phyloP scores from a whole-genome alignment of 2,888 invertebrate genomes.

The Lasioglossum villosulum region DNA sequence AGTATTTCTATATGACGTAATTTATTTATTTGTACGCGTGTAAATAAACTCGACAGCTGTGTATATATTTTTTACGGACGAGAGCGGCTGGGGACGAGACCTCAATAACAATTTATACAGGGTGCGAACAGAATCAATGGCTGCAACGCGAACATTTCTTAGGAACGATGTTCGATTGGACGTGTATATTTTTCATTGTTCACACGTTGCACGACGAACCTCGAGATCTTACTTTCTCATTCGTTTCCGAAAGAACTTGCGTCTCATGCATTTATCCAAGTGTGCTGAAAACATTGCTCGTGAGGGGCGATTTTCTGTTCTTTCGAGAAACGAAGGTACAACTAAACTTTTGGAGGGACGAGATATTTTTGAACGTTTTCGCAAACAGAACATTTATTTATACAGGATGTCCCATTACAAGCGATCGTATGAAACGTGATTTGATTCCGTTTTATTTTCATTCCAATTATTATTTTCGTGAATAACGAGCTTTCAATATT shows the following conservation, averaged over 20 bases:
- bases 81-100: constrained; percentile 9
- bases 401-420: background rate
- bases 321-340: background rate
- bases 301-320: background rate
- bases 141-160: background rate
- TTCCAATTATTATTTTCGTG: background rate
- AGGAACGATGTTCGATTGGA: background rate
- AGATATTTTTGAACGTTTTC: background rate
- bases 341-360: constrained; percentile 28
- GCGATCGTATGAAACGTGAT: background rate
- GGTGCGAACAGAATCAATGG: background rate
- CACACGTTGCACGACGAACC: background rate
- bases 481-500: no score
- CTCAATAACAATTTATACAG: constrained; percentile 17
- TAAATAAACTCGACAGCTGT: constrained; percentile 36
- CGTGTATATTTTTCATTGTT: background rate
- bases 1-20: constrained; percentile 7
- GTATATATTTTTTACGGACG: constrained; percentile 19
- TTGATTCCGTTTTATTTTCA: background rate
- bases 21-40: constrained; percentile 45
- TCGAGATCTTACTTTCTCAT: background rate
- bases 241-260: constrained; percentile 20
- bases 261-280: constrained; percentile 45
- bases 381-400: background rate
- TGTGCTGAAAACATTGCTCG: background rate